These are phyloP conservation scores for Philopotamus ludificatus DNA, from an alignment of 1,140 invertebrate species.

Conservation along the genomic window DNA sequence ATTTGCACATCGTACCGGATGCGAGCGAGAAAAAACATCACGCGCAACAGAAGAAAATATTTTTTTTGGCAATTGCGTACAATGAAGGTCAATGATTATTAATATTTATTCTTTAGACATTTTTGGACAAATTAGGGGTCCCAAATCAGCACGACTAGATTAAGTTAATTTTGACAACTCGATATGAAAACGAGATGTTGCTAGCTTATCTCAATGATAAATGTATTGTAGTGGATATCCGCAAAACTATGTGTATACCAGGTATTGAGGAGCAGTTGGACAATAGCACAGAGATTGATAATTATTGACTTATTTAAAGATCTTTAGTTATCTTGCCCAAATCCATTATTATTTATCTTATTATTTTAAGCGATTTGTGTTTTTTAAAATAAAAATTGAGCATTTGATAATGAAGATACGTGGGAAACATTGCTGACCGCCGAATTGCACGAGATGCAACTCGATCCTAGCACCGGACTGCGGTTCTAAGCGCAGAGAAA, in stretches of 20 bases:
- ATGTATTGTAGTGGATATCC: no score
- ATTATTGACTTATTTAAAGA: not conserved
- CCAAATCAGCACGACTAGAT: no score
- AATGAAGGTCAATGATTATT: no score
- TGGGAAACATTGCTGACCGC: not conserved
- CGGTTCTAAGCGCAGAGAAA: not conserved
- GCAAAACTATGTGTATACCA: not conserved
- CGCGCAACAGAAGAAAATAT: no score
- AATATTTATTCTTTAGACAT: no score
- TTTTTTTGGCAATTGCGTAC: no score
- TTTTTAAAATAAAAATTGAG: not conserved
- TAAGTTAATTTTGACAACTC: no score
- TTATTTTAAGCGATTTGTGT: not conserved
- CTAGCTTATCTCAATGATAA: no score
- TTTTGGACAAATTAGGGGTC: no score
- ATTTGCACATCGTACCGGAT: no score
- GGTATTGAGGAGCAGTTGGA: not conserved
- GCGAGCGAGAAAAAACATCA: no score
- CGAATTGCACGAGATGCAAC: slow-evolving; percentile 1
- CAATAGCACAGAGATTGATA: not conserved
- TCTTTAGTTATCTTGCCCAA: not conserved
- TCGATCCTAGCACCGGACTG: not conserved
- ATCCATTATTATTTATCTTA: not conserved
- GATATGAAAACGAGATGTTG: no score
- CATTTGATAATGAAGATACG: not conserved